Conservation (phyloP, 2,888 invertebrate genomes). For the Heliconius aoede region DNA sequence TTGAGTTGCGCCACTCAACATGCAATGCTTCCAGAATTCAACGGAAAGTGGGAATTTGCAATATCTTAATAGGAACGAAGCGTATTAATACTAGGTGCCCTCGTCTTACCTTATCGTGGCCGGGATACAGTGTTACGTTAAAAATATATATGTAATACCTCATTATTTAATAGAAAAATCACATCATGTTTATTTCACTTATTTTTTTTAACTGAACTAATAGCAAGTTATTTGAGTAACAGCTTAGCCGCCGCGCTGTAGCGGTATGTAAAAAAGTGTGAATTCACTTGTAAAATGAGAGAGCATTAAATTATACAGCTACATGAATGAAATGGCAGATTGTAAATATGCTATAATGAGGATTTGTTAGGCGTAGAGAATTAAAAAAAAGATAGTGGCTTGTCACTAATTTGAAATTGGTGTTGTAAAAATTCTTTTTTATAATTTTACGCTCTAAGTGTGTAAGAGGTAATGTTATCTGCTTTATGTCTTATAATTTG, state of each 20-base stretch:
- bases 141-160: not conserved
- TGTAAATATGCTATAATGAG: not conserved
- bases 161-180: not conserved
- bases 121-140: not conserved
- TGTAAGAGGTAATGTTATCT: too few relatives aligned
- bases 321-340: not conserved
- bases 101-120: not conserved
- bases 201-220: not conserved
- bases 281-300: conserved; percentile 3
- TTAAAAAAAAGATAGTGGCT: not conserved
- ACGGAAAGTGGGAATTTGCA: too few relatives aligned
- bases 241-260: conserved; percentile 4
- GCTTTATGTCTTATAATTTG: too few relatives aligned
- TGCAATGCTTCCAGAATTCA: not conserved
- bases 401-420: too few relatives aligned
- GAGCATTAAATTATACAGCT: conserved; percentile 15
- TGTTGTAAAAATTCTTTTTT: too few relatives aligned
- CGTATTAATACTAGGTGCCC: not conserved
- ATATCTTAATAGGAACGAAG: too few relatives aligned
- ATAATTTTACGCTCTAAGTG: too few relatives aligned
- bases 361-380: not conserved
- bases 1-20: not conserved
- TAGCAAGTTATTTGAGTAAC: conserved; percentile 4
- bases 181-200: not conserved
- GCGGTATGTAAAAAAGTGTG: conserved; percentile 24